phyloP scores from a whole-genome alignment of 2,113 vertebrate genomes.

The Mustela nigripes region DNA sequence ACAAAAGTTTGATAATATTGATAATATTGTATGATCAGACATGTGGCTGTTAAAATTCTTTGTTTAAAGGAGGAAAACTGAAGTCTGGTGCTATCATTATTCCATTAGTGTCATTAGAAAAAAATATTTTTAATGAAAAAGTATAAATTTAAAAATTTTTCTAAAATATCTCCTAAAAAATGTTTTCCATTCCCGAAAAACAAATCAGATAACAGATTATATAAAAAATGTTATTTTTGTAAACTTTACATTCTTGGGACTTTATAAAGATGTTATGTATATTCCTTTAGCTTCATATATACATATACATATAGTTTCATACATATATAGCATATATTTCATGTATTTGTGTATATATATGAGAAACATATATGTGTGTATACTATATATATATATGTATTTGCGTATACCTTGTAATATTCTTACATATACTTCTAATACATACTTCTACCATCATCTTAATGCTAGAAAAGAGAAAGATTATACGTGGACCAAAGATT shows the following conservation, averaged over 20 bases:
- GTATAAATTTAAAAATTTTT: not conserved
- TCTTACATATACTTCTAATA: not conserved
- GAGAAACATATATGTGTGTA: not conserved
- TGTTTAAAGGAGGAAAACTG: not conserved
- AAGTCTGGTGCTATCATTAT: not conserved
- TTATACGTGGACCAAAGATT: not conserved
- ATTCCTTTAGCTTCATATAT: not conserved
- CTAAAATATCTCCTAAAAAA: not conserved
- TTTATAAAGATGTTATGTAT: not conserved
- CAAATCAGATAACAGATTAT: constrained; percentile 6
- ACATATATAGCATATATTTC: not conserved
- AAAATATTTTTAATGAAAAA: not conserved
- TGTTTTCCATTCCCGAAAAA: constrained; percentile 12
- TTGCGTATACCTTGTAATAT: not conserved
- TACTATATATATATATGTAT: not conserved
- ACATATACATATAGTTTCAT: not conserved
- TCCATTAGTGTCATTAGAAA: not conserved
- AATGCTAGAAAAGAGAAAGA: not conserved
- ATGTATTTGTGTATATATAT: not conserved
- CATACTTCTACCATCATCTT: not conserved
- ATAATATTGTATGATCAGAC: not conserved
- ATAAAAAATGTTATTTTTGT: not conserved
- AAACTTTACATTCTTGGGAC: not conserved
- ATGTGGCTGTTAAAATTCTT: not conserved
- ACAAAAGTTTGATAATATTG: not conserved